Conservation (phyloP, 2,113 vertebrate genomes). For the Perccottus glenii region DNA sequence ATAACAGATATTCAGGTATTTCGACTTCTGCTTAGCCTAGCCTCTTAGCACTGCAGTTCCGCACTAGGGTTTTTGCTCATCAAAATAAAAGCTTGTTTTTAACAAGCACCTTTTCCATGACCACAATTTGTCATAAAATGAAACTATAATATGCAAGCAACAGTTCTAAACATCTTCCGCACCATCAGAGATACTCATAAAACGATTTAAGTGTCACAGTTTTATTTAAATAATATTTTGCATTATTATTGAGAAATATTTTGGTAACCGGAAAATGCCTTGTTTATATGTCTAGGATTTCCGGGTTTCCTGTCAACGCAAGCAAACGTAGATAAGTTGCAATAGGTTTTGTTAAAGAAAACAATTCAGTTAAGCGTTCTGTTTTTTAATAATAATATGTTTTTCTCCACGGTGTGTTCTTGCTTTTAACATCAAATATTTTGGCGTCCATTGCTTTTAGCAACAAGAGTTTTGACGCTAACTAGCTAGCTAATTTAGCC, state of each 20-base stretch:
- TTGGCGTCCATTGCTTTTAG: background rate
- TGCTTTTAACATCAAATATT: background rate
- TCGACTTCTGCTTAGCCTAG: background rate
- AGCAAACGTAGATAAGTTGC: slow-evolving; percentile 11
- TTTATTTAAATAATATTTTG: background rate
- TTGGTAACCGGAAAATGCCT: slow-evolving; percentile 15
- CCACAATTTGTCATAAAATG: rapidly evolving
- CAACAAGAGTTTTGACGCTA: no score
- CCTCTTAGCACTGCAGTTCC: background rate
- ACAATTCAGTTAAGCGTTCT: slow-evolving; percentile 17
- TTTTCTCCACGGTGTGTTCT: background rate
- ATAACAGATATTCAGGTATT: background rate
- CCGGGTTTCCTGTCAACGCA: slow-evolving; percentile 21
- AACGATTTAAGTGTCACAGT: background rate
- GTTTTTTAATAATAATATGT: background rate
- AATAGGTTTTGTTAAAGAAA: slow-evolving; percentile 14
- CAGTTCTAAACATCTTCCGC: no score
- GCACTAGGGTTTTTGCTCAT: slow-evolving; percentile 2
- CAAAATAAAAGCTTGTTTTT: slow-evolving; percentile 47
- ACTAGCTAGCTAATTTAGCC: background rate
- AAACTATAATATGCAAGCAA: background rate
- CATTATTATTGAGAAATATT: slow-evolving; percentile 50
- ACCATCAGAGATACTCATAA: background rate
- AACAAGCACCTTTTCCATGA: background rate
- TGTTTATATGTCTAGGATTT: slow-evolving; percentile 54